Evolutionary conservation across 2,888 invertebrate species (phyloP).

Genomic region (Dilophus febrilis): DNA sequence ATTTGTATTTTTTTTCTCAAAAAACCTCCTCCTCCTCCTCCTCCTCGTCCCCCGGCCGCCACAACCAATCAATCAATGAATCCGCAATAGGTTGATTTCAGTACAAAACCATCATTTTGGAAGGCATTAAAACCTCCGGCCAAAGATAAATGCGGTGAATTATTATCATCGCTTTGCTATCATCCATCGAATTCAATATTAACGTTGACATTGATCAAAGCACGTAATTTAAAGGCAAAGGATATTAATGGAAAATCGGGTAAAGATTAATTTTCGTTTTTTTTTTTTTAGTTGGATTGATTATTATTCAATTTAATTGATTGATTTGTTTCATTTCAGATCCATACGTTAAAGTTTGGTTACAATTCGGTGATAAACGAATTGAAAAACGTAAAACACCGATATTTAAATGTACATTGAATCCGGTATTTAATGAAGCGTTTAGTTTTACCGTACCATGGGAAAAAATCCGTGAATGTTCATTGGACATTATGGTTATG

Average conservation of each 20-base stretch:
- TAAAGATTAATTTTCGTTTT: constrained; percentile 22
- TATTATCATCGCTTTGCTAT: constrained; percentile 84
- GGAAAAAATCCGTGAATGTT: constrained; percentile 92
- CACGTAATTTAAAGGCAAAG: constrained; percentile 86
- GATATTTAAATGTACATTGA: constrained; percentile 82
- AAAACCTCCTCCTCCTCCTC: not conserved
- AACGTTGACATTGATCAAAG: constrained; percentile 79
- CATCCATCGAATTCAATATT: constrained; percentile 89
- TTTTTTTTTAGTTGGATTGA: not conserved
- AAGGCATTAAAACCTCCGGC: constrained; percentile 82
- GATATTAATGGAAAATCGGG: constrained; percentile 92
- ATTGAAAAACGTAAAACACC: constrained; percentile 93
- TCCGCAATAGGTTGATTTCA: constrained; percentile 70
- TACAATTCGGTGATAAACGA: constrained; percentile 85
- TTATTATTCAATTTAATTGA: not conserved
- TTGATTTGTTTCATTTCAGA: constrained; percentile 37
- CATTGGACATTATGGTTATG: constrained; percentile 88
- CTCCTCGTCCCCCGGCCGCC: not conserved
- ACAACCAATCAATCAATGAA: too few species aligned
- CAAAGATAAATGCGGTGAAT: constrained; percentile 84
- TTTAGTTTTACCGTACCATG: constrained; percentile 93
- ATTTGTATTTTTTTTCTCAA: constrained; percentile 3
- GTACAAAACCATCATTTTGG: constrained; percentile 89
- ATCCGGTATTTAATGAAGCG: constrained; percentile 91
- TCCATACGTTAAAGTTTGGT: constrained; percentile 97